Base-by-base conservation (phyloP, 30 jellyfish, hydroid and myxozoan genomes). In the Turritopsis rubra region DNA sequence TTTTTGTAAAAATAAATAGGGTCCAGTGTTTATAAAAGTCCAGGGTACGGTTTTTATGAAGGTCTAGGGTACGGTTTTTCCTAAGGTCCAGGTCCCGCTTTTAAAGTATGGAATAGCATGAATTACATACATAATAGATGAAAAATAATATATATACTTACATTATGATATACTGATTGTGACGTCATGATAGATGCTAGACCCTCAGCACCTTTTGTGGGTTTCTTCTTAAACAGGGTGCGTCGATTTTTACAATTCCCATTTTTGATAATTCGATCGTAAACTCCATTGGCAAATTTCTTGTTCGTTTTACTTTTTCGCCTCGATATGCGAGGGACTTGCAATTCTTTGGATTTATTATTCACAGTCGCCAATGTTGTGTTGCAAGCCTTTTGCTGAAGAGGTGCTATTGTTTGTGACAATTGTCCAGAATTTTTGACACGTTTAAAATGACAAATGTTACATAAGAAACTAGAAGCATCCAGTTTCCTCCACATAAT, bases 401-500 rank as follows among this genome's bases (percentile, higher is more conserved):
- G n/a, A 41, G 60, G 13, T 13, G 13, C 60, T 41, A 41, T 41
- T 41, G 60, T 41, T 41, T 41, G 60, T 3, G 60, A n/a, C n/a
- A n/a, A 13, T 68, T 68, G 77, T 21, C 28, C 75, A 26, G 81
- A 75, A 28, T 75, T 87, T 65, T 93, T 88, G 0, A 88, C 83
- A 28, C 96, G 73, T 75, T 88, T 89, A 24, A 93, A 66, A 80
- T 93, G 99, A 80, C 99, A 93, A 17, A 80, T 54, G 29, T 93
- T 93, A 66, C 99, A 93, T 16, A 88, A 87, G 19, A 85, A 53
- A 16, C 91, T 88, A 8, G 85, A 73, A 19, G 52, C 87, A 29
- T 66, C 71, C 21, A 90, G 77, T 65, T 82, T 85, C 73, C 98
- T 82, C 98, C 98, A 92, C 98, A 92, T 92, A 41, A 80, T 83